Evolutionary conservation across 2,888 invertebrate species (phyloP), one percentile per base, ranked within the genome.

Genomic region (Ypsolopha sequella): DNA sequence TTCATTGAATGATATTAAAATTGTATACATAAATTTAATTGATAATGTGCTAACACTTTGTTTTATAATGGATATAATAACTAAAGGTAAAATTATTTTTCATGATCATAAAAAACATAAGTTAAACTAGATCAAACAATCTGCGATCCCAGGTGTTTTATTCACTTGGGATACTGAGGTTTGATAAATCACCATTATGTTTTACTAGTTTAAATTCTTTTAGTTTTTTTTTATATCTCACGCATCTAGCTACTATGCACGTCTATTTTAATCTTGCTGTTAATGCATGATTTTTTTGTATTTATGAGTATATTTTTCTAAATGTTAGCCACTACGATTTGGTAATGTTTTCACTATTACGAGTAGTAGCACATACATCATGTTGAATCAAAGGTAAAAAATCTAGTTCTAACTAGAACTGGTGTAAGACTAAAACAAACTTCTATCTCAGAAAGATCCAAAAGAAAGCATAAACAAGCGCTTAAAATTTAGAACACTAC

Each of bases 211-310:
- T 68, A 58, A 60, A 65, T 70, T 72, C 57, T 74, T 78, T 80
- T 75, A 56, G 79, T 84, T 79, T 72, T 69, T 82, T 84, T 46
- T 55, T 53, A 35, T 68, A 73, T 74, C 66, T 80, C 84, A 85
- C 86, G 86, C 86, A 85, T 85, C 77, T 81, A 82, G 85, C 85
- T 82, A 74, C 35, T 41, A 13, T 85, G 86, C 86, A 86, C 85
- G 85, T 73, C 62, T 80, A 70, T 69, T 81, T 82, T 68, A 68
- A 80, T 81, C 73, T 84, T 76, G 85, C 81, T 84, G 75, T 84
- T 76, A 69, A 68, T 82, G 86, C 86, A 86, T 85, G 86, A 64
- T 57, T 74, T 33, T 64, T 76, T 80, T 75, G 73, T 71, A 69
- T 76, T 77, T 70, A 65, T 64, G 64, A 64, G 62, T 67, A 70